Base-by-base conservation (phyloP, 2,113 vertebrate genomes). In the Myotis yumanensis region DNA sequence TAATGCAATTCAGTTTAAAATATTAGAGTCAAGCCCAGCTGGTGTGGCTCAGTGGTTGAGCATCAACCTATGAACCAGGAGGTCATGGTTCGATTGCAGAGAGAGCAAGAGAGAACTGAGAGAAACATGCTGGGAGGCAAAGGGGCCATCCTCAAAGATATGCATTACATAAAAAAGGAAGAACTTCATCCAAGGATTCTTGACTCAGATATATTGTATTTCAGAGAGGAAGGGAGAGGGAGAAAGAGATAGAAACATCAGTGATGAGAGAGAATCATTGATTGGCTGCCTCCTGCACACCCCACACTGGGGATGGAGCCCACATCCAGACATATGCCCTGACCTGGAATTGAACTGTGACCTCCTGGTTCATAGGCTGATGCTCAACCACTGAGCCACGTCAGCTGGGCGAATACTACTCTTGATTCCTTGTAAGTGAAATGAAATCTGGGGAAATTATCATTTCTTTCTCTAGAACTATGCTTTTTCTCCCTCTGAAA, bases 1-100 rank as follows among this genome's bases (percentile, higher is more conserved):
- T 93, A 84, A 88, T 89, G 77, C 79, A 94, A 59, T 91, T 96
- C 54, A 92, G 15, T 90, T 90, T 12, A 82, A 88, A 83, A 59
- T 80, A 71, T 59, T 37, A 69, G 81, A 82, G 15, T 79, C 37
- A 66, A 75, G 77, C 22, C 54, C 3, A 3, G 22, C 22, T 59
- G 57, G 22, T 59, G 57, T 59, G 52, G 57, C 22, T 22, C 57
- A 23, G 22, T 23, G 11, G 20, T 57, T 0, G 1, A 59, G 57
- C 57, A 59, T 59, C 22, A 23, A 11, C 20, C 57, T 62, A 11
- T 62, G 23, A 12, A 62, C 23, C 25, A 62, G 59, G 57, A 59
- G 23, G 59, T 28, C 59, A 62, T 1, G 22, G 10, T 62, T 62
- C 46, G 46, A 11, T 46, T 3, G 22, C 52, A 72, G 35, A 25